Percentiles rank a stretch among this genome's conserved stretches.
Evolutionary conservation across 53 echinoderm and acorn worm genomes (phyloP).

Genomic region (Paracentrotus lividus): DNA sequence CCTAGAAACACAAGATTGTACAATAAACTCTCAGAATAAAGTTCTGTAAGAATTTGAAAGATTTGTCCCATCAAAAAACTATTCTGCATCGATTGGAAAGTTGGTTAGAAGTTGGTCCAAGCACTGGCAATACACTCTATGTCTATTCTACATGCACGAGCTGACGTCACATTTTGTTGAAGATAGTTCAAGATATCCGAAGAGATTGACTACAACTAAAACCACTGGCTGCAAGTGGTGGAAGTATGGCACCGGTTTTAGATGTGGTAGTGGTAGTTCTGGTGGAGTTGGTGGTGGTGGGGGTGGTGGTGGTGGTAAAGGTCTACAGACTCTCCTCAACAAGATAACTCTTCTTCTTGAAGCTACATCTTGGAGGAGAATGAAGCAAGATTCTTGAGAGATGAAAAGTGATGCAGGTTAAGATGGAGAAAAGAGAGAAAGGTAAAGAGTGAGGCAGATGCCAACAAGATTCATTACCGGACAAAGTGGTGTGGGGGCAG

Average conservation of each 20-base stretch:
- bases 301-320: slow-evolving; percentile 20
- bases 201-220: background rate
- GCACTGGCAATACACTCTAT: background rate
- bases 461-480: background rate
- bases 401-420: slow-evolving; percentile 40
- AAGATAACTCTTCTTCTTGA: background rate
- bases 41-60: background rate
- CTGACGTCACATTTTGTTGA: background rate
- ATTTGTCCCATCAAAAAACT: background rate
- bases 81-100: background rate
- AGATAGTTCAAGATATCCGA: background rate
- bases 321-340: background rate
- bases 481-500: slow-evolving; percentile 16
- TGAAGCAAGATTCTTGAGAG: slow-evolving; percentile 19
- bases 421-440: slow-evolving; percentile 20
- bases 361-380: slow-evolving; percentile 64
- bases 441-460: slow-evolving; percentile 15
- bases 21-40: background rate
- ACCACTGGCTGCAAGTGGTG: background rate
- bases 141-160: background rate
- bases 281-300: background rate
- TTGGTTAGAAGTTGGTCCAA: background rate
- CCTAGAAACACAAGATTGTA: background rate
- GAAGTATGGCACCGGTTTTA: background rate
- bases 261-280: background rate